Evolutionary conservation across 2,797 vertebrate genomes (phyloP).

Genomic region (Aphelocoma californica): DNA sequence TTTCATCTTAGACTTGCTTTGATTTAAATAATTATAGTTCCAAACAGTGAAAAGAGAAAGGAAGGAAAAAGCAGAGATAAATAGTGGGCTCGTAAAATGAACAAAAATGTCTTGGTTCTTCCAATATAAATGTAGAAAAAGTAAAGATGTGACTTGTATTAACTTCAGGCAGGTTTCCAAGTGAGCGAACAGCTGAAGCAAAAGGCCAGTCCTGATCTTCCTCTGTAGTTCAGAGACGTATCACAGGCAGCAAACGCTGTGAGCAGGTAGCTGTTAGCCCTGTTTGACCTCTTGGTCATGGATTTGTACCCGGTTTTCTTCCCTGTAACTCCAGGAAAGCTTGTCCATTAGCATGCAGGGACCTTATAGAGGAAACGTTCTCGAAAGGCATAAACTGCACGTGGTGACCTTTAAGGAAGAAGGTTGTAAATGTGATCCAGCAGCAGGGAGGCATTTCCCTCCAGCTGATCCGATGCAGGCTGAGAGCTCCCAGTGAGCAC

Average conservation of each 20-base stretch:
- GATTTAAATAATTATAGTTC: neutral
- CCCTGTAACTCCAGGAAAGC: neutral
- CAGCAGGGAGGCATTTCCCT: neutral
- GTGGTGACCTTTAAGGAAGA: neutral
- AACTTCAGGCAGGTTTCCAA: neutral
- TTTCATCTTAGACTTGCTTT: neutral
- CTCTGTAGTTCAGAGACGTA: accelerated
- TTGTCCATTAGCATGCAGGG: neutral
- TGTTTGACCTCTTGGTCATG: neutral
- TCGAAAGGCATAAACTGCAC: neutral
- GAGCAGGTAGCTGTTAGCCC: neutral
- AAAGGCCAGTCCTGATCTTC: neutral
- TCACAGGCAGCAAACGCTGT: accelerated
- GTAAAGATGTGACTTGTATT: neutral
- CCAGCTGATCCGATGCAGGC: neutral
- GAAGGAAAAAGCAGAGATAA: neutral
- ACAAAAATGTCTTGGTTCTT: neutral
- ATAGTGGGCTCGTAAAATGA: neutral
- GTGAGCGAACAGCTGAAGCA: neutral
- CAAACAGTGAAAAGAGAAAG: neutral
- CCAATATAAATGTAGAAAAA: neutral
- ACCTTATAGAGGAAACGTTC: neutral
- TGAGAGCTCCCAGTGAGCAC: neutral
- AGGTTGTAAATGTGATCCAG: neutral
- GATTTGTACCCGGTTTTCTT: neutral